A percentile compares a stretch with the other conserved stretches of the same genome.
phyloP scores from a whole-genome alignment of 2,797 vertebrate genomes.

The Acanthis flammea region DNA sequence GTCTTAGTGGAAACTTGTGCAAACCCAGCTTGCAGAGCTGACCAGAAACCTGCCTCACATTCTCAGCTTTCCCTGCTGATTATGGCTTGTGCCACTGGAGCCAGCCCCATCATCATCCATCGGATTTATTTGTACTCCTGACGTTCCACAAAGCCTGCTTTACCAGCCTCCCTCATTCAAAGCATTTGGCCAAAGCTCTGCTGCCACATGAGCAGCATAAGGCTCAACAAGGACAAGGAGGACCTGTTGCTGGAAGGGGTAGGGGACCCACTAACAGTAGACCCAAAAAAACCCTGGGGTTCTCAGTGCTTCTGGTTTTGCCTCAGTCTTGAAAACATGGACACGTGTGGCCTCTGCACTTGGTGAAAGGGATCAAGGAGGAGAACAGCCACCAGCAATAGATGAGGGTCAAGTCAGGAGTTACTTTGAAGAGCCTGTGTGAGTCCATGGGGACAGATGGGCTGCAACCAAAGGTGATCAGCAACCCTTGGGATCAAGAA shows the following conservation, averaged over 20 bases:
- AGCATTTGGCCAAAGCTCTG: neutral
- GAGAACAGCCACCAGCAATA: neutral
- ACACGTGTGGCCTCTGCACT: no score
- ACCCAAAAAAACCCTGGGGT: neutral
- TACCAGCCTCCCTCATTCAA: neutral
- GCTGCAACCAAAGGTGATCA: neutral
- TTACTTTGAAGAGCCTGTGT: fast-evolving
- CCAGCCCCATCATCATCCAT: fast-evolving
- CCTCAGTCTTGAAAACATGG: neutral
- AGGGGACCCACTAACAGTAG: neutral
- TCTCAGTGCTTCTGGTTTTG: neutral
- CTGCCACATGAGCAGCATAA: neutral
- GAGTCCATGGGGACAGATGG: neutral
- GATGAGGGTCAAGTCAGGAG: neutral
- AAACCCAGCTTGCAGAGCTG: neutral
- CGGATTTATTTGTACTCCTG: fast-evolving
- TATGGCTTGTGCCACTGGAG: neutral
- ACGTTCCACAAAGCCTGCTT: neutral
- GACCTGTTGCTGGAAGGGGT: neutral
- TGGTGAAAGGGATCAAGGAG: neutral
- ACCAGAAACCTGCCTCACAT: neutral
- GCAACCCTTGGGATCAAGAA: neutral
- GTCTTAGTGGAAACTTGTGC: neutral
- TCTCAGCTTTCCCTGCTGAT: conserved; percentile 22
- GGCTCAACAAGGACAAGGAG: neutral